Conservation (phyloP, 2,888 invertebrate species). For the Phaedon cochleariae region DNA sequence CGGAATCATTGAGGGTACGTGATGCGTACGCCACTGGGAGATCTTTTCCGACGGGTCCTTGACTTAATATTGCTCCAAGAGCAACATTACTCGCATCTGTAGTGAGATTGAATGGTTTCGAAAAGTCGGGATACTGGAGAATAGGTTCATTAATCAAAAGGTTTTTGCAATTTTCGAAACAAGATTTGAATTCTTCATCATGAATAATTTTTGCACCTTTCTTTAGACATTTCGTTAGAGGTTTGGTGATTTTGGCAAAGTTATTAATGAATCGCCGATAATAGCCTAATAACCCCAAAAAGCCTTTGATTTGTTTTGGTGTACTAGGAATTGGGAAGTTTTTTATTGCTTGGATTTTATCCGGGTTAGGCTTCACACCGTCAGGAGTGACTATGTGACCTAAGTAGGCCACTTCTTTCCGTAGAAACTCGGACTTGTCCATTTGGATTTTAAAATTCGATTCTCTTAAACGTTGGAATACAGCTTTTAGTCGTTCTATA, state of each 20-base stretch:
- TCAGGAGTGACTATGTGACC: conserved; percentile 24
- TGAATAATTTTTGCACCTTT: not conserved
- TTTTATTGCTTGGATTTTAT: conserved; percentile 16
- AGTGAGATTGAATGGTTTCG: conserved; percentile 30
- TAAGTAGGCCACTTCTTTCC: conserved; percentile 29
- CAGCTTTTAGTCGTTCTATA: conserved; percentile 9
- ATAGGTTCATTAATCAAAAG: conserved; percentile 5
- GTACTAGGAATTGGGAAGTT: conserved; percentile 35
- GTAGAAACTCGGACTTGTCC: conserved; percentile 33
- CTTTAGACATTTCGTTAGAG: conserved; percentile 28
- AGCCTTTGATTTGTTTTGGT: conserved; percentile 45
- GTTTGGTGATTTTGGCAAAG: conserved; percentile 32
- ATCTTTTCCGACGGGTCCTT: not conserved
- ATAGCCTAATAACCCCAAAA: conserved; percentile 37
- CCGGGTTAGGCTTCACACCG: conserved; percentile 22
- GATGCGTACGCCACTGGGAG: no score
- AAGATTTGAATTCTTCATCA: conserved; percentile 16
- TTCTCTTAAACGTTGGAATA: conserved; percentile 20
- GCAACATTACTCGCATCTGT: conserved; percentile 24
- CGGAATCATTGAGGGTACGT: conserved; percentile 30
- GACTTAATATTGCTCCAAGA: conserved; percentile 28
- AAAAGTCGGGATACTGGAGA: conserved; percentile 1
- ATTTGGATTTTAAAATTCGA: conserved; percentile 31
- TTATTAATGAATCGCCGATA: conserved; percentile 35
- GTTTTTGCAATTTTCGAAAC: conserved; percentile 22